phyloP scores from a whole-genome alignment of 2,797 vertebrate genomes.

The Lagorchestes hirsutus region DNA sequence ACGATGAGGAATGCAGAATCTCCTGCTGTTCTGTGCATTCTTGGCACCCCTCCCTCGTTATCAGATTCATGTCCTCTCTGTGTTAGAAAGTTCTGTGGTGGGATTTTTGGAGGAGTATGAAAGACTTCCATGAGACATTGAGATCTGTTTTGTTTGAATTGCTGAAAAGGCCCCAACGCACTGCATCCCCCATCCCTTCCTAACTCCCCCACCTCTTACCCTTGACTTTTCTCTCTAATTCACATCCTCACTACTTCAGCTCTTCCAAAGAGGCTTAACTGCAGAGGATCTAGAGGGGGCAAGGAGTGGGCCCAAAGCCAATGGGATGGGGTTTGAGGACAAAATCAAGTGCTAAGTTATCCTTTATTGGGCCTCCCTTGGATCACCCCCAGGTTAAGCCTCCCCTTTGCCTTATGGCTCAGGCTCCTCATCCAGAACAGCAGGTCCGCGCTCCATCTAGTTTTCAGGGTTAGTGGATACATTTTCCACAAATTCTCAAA shows the following conservation, averaged over 20 bases:
- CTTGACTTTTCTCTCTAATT: not conserved
- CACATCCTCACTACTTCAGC: not conserved
- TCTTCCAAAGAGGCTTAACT: no score
- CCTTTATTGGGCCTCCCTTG: not conserved
- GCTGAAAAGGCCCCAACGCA: not conserved
- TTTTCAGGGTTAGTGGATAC: not conserved
- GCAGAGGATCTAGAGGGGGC: no score
- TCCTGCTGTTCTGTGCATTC: constrained; percentile 78
- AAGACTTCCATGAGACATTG: constrained; percentile 33
- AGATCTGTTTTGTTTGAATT: not conserved
- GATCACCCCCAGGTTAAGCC: not conserved
- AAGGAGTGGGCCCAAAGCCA: not conserved
- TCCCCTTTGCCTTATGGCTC: not conserved
- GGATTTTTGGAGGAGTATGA: constrained; percentile 67
- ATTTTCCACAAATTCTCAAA: not conserved
- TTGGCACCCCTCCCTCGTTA: constrained; percentile 71
- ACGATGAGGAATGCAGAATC: constrained; percentile 81
- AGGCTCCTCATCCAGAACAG: not conserved
- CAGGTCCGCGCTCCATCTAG: not conserved
- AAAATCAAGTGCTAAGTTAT: not conserved
- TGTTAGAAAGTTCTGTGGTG: constrained; percentile 50
- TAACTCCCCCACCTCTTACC: not conserved
- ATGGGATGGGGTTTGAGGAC: not conserved
- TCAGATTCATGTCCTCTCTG: constrained; percentile 68
- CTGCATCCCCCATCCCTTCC: not conserved